Conservation (phyloP, 2,888 invertebrate species). For the Brenthis daphne region DNA sequence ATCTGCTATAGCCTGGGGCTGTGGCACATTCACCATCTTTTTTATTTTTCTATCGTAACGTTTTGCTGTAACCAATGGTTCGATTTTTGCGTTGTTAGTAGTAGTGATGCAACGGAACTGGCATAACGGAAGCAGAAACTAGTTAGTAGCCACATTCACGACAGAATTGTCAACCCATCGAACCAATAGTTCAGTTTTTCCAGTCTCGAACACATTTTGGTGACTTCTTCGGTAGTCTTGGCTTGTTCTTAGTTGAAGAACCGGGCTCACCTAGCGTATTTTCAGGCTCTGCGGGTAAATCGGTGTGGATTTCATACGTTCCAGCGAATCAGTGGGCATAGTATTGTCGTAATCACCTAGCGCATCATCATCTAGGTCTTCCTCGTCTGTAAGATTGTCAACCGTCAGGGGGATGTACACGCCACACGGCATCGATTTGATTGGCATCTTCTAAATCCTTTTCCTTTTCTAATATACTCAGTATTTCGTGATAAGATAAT, state of each 20-base stretch:
- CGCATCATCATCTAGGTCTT: constrained; percentile 28
- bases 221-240: constrained; percentile 28
- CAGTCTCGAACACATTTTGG: constrained; percentile 13
- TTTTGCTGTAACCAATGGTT: too few species aligned
- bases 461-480: constrained; percentile 27
- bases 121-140: too few species aligned
- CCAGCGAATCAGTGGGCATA: constrained; percentile 29
- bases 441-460: constrained; percentile 29
- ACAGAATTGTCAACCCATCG: too few species aligned
- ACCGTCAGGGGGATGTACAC: constrained; percentile 27
- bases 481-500: constrained; percentile 29
- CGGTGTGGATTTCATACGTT: constrained; percentile 32
- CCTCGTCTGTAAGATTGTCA: constrained; percentile 32
- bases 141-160: too few species aligned
- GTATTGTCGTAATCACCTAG: constrained; percentile 30
- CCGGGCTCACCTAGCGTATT: constrained; percentile 32
- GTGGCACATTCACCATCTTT: too few species aligned
- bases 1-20: too few species aligned
- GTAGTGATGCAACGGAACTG: too few species aligned
- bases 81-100: too few species aligned
- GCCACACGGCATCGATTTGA: constrained; percentile 29
- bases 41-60: too few species aligned
- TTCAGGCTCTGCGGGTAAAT: constrained; percentile 32
- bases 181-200: background rate
- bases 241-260: constrained; percentile 30